phyloP scores from a whole-genome alignment of 2,888 invertebrate genomes.

The Lacanobia oleracea region DNA sequence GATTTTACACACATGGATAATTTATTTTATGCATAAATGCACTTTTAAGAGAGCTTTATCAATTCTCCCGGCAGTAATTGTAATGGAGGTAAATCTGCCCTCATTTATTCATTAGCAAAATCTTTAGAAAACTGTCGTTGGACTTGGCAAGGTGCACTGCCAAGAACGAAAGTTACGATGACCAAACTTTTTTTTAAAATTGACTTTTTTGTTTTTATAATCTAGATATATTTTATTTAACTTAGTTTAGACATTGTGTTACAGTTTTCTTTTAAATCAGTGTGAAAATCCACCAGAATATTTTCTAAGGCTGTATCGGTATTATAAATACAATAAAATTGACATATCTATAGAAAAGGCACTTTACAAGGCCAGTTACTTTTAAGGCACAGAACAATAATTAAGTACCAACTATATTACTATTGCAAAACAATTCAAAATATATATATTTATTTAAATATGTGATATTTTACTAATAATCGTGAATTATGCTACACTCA shows the following conservation, averaged over 20 bases:
- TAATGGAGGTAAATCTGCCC: conserved; percentile 16
- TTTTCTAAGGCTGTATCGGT: conserved; percentile 45
- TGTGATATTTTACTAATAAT: conserved; percentile 62
- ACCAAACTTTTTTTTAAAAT: not conserved
- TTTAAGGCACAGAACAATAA: conserved; percentile 75
- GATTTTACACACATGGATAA: conserved; percentile 16
- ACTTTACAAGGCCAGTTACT: conserved; percentile 75
- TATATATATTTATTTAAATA: conserved; percentile 50
- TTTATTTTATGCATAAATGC: conserved; percentile 47
- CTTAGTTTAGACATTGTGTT: conserved; percentile 3
- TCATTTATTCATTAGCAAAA: not conserved
- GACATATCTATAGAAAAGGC: conserved; percentile 71
- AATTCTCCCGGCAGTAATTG: conserved; percentile 2
- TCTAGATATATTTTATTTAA: conserved; percentile 31
- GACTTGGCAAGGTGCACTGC: conserved; percentile 12
- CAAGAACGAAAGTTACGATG: not conserved
- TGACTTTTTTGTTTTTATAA: not conserved
- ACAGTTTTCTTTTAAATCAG: conserved; percentile 20
- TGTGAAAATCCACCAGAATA: conserved; percentile 31
- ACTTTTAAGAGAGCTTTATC: conserved; percentile 48
- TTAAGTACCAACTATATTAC: conserved; percentile 61
- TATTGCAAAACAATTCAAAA: conserved; percentile 72
- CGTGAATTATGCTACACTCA: conserved; percentile 69
- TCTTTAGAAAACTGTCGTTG: not conserved
- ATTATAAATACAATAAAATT: conserved; percentile 63